Conservation (phyloP, 1,140 invertebrate genomes). For the Physella acuta region DNA sequence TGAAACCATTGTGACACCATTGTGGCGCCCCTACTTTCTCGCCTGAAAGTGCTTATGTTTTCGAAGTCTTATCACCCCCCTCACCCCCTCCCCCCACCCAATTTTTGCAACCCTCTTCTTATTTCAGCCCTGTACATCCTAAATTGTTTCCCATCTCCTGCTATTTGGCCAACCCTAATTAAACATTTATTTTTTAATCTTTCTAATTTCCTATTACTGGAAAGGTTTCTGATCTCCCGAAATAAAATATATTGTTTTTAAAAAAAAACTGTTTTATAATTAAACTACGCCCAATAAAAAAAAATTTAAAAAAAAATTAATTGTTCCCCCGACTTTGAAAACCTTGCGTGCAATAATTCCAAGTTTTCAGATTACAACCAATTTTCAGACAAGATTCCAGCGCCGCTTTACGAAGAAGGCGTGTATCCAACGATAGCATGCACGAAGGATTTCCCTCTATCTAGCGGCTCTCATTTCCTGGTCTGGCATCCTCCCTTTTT, state of each 20-base stretch:
- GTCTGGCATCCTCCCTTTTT: slow-evolving; percentile 8
- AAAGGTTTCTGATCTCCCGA: too few relatives aligned
- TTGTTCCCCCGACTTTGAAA: neutral
- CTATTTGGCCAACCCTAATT: too few relatives aligned
- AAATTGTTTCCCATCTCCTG: too few relatives aligned
- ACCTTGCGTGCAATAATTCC: neutral
- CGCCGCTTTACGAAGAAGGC: neutral
- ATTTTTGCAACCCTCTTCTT: too few relatives aligned
- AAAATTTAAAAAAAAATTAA: neutral
- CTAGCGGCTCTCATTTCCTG: slow-evolving; percentile 23
- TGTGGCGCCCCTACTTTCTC: neutral
- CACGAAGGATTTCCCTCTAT: slow-evolving; percentile 15
- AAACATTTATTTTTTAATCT: too few relatives aligned
- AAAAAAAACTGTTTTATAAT: too few relatives aligned
- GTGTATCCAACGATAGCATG: neutral
- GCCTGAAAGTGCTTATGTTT: neutral
- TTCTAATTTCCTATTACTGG: too few relatives aligned
- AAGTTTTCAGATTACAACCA: neutral
- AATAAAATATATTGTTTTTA: too few relatives aligned
- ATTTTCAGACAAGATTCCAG: neutral
- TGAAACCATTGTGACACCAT: neutral
- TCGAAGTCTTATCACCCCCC: neutral
- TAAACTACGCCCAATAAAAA: neutral
- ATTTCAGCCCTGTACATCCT: too few relatives aligned
- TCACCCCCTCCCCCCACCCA: neutral